Evolutionary conservation across 2,113 vertebrate species (phyloP), one percentile per base, ranked within the genome.

Genomic region (Tachysurus fulvidraco): DNA sequence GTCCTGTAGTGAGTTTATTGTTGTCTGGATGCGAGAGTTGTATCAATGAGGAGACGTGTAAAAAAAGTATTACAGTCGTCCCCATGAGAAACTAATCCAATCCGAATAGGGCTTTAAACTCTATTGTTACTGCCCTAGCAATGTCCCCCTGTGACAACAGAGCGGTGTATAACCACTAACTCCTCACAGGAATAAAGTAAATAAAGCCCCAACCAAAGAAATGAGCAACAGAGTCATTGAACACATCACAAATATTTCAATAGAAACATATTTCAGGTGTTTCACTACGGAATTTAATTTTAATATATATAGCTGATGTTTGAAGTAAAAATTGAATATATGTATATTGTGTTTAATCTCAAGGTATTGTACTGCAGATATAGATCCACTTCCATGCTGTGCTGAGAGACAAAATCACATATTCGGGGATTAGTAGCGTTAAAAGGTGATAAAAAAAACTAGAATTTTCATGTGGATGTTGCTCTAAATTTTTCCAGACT

Each of bases 21-120:
- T 21, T 74, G 71, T 25, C 44, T 23, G 71, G 21, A 50, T 25
- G 9, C 41, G 10, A 74, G 44, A 25, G 71, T 52, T n/a, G n/a
- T 77, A 77, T 77, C 12, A 17, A 23, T 8, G 46, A 52, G 25
- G 5, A 77, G 13, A 77, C 44, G 41, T 74, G 36, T 46, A 46
- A 77, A 77, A 76, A 76, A 52, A 16, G 25, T 77, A 52, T 28
- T 52, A 74, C 17, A 25, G 41, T 50, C 3, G 10, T 25, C 21
- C 71, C n/a, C 2, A 5, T 77, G 46, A 77, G 74, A 54, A 77
- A 52, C 25, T 8, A 77, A 52, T 52, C 46, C 74, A 28, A 28
- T 52, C 50, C 14, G 23, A 77, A 77, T 77, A 77, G 74, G 50
- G 46, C 46, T 77, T 77, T 77, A 77, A 77, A 76, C 73, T 76